A percentile compares a stretch with the other conserved stretches of the same genome.
Conservation (phyloP, 2,797 vertebrate species). For the Australoheros facetus region DNA sequence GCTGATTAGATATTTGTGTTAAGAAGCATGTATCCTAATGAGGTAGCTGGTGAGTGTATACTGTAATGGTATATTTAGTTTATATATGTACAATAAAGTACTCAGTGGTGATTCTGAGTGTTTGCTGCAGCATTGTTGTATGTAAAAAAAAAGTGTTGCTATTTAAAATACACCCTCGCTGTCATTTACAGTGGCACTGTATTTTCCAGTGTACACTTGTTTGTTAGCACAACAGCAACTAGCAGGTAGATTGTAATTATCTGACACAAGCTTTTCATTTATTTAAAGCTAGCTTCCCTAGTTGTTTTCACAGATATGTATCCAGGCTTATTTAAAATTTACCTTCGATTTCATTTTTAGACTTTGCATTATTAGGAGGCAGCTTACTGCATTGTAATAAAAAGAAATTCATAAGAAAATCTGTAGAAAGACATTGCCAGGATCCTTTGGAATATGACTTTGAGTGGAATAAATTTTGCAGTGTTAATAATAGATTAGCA, state of each 20-base stretch:
- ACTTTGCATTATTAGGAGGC: neutral
- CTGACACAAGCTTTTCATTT: neutral
- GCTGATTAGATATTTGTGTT: neutral
- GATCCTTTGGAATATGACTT: constrained; percentile 23
- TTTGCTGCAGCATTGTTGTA: neutral
- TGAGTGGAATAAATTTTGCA: constrained; percentile 12
- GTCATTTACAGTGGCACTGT: neutral
- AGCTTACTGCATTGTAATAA: neutral
- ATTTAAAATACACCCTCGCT: neutral
- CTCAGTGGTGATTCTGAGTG: neutral
- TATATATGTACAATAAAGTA: neutral
- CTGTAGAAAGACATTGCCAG: constrained; percentile 2
- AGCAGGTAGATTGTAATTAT: constrained; percentile 19
- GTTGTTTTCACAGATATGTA: constrained; percentile 3
- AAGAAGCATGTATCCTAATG: neutral
- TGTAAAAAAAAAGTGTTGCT: neutral
- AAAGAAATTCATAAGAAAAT: constrained; percentile 4
- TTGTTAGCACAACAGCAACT: neutral
- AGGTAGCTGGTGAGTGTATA: neutral
- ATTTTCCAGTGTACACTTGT: constrained; percentile 5
- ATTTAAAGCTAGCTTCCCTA: neutral
- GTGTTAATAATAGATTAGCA: constrained; percentile 38
- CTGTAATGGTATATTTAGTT: neutral
- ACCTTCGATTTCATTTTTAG: constrained; percentile 1
- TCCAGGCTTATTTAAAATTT: constrained; percentile 12